Evolutionary conservation across 1,140 invertebrate genomes (phyloP).

Genomic region (Diorhabda carinulata): DNA sequence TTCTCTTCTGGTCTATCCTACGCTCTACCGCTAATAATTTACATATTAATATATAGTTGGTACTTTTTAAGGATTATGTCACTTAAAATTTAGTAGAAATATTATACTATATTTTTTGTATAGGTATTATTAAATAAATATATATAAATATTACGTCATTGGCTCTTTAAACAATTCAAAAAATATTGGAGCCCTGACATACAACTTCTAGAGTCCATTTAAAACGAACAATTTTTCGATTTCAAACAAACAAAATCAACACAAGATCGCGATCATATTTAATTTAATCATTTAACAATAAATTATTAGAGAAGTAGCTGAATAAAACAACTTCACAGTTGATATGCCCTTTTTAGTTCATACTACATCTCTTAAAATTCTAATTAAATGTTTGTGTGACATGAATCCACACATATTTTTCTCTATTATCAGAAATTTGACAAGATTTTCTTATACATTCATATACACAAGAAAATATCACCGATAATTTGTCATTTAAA

Average conservation of each 20-base stretch:
- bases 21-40: constrained; percentile 39
- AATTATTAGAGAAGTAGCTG: not conserved
- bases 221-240: not conserved
- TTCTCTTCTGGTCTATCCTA: constrained; percentile 35
- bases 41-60: constrained; percentile 55
- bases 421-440: no score
- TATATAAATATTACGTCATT: constrained; percentile 22
- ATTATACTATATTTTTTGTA: constrained; percentile 51
- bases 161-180: constrained; percentile 25
- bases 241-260: not conserved
- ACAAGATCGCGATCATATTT: not conserved
- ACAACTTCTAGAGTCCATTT: not conserved
- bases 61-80: constrained; percentile 62
- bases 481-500: no score
- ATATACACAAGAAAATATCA: no score
- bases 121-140: constrained; percentile 35
- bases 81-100: constrained; percentile 58
- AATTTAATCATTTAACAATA: not conserved
- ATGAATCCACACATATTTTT: no score
- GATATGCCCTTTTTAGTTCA: constrained; percentile 2
- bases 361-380: not conserved
- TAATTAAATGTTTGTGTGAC: no score
- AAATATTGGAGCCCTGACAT: constrained; percentile 21
- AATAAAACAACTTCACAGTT: constrained; percentile 8
- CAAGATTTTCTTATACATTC: no score